A percentile compares a stretch with the other conserved stretches of the same genome.
These are phyloP conservation scores for Artemisiospiza belli DNA, from an alignment of 2,113 vertebrate genomes.

Conservation along the genomic window DNA sequence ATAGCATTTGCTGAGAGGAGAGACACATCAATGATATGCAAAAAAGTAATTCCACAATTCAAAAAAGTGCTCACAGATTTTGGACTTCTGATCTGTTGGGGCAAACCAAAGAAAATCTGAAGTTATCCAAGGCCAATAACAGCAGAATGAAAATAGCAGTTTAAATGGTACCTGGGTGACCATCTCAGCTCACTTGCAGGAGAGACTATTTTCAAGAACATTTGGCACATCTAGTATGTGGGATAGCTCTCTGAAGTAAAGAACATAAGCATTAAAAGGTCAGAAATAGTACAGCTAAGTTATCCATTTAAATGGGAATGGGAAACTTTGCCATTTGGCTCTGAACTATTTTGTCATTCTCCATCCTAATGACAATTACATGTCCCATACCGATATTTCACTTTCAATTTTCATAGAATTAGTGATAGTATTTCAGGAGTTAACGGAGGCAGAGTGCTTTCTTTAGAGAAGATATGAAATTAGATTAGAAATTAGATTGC, in stretches of 20 bases:
- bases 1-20: neutral
- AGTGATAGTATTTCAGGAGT: conserved; percentile 58
- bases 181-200: neutral
- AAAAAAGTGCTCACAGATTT: neutral
- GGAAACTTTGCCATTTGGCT: conserved; percentile 56
- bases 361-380: conserved; percentile 40
- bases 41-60: neutral
- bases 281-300: conserved; percentile 20
- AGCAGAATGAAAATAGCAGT: conserved; percentile 9
- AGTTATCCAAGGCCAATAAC: neutral
- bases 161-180: conserved; percentile 26
- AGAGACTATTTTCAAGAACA: conserved; percentile 49
- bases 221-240: conserved; percentile 42
- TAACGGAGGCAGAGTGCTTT: conserved; percentile 48
- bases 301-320: conserved; percentile 2
- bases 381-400: conserved; percentile 36
- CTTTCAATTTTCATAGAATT: conserved; percentile 57
- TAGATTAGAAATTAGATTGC: conserved; percentile 61
- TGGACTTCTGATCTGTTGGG: neutral
- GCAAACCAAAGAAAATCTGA: neutral
- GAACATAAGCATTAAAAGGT: conserved; percentile 37
- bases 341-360: conserved; percentile 18
- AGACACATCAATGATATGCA: neutral
- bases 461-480: conserved; percentile 56
- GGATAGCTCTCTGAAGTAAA: conserved; percentile 43